Conservation (phyloP, 2,888 invertebrate genomes). For the Calameuta idolon region DNA sequence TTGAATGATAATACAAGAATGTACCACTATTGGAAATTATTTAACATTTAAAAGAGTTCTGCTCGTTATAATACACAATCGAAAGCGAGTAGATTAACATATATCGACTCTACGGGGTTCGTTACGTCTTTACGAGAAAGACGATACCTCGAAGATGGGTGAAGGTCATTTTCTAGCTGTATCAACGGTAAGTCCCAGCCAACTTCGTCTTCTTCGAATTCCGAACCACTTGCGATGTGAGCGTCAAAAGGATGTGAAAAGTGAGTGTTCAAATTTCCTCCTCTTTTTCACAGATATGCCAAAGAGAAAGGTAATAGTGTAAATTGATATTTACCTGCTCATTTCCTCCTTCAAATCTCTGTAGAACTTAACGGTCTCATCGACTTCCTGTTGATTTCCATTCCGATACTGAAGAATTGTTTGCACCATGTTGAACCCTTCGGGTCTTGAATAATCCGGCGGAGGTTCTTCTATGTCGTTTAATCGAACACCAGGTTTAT, state of each 20-base stretch:
- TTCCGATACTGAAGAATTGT: conserved; percentile 66
- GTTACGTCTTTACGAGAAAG: not conserved
- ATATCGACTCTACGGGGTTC: not conserved
- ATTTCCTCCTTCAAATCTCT: conserved; percentile 65
- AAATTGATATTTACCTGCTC: conserved; percentile 64
- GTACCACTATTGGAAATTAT: too few relatives aligned
- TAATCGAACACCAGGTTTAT: conserved; percentile 73
- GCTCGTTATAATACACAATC: too few relatives aligned
- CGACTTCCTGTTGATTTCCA: conserved; percentile 55
- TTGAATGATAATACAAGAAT: too few relatives aligned
- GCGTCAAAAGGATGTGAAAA: conserved; percentile 61
- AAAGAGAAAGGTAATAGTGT: not conserved
- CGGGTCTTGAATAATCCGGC: conserved; percentile 72
- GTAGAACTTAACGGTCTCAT: conserved; percentile 62
- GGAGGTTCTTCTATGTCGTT: conserved; percentile 71
- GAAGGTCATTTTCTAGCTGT: conserved; percentile 67
- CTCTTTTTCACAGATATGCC: not conserved
- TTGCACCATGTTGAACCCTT: conserved; percentile 74
- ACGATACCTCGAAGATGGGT: conserved; percentile 60
- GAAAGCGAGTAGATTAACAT: too few relatives aligned
- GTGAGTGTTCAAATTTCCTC: conserved; percentile 52
- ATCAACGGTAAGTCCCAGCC: conserved; percentile 73
- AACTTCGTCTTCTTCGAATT: conserved; percentile 70
- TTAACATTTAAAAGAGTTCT: too few relatives aligned
- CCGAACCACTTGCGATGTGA: conserved; percentile 67